These are phyloP conservation scores for Nothura maculosa DNA, from an alignment of 2,797 vertebrate genomes.

Conservation along the genomic window DNA sequence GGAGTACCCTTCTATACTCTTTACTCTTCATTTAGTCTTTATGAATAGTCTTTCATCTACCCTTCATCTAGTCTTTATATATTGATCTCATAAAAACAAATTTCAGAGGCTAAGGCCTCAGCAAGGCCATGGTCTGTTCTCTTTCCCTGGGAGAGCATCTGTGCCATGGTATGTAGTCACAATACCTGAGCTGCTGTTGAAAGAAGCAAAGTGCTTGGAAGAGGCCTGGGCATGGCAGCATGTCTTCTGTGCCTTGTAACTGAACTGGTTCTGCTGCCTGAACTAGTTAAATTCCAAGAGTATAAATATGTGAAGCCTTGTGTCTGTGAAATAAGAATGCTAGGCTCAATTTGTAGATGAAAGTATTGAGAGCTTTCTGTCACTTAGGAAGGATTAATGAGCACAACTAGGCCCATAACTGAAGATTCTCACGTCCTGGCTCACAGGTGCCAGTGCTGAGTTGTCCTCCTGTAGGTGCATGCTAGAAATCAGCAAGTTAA, in stretches of 20 bases:
- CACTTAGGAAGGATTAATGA: background rate
- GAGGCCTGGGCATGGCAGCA: fast-evolving
- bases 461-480: background rate
- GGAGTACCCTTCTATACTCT: background rate
- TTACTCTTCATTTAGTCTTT: background rate
- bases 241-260: background rate
- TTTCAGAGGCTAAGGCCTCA: background rate
- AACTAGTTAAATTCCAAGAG: background rate
- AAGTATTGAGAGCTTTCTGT: background rate
- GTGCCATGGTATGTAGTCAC: background rate
- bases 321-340: background rate
- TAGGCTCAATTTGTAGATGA: background rate
- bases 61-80: background rate
- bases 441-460: background rate
- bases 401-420: background rate
- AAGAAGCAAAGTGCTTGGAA: background rate
- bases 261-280: slow-evolving; percentile 63
- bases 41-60: too few species aligned
- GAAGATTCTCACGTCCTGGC: background rate
- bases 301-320: background rate
- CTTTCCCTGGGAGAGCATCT: background rate
- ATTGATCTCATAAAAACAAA: background rate
- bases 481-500: background rate
- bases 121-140: background rate
- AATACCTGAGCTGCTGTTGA: background rate